Evolutionary conservation across 1,140 invertebrate species (phyloP).

Genomic region (Diabrotica undecimpunctata): DNA sequence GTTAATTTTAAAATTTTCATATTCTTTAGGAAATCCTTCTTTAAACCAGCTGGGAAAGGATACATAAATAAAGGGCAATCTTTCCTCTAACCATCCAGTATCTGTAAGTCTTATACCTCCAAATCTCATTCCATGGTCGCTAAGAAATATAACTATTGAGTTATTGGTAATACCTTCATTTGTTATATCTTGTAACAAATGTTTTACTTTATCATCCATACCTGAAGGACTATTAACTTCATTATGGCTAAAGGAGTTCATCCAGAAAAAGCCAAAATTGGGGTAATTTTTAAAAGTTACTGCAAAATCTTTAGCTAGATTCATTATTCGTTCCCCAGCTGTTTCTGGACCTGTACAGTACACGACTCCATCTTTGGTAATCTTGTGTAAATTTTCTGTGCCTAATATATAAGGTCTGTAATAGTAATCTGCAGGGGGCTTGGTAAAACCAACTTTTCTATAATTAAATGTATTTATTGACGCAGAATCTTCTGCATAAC

Average conservation of each 20-base stretch:
- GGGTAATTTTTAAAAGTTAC: slow-evolving; percentile 54
- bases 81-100: slow-evolving; percentile 78
- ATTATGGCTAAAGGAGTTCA: slow-evolving; percentile 63
- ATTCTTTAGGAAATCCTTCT: slow-evolving; percentile 53
- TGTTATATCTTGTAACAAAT: slow-evolving; percentile 50
- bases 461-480: slow-evolving; percentile 63
- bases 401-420: slow-evolving; percentile 62
- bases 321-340: slow-evolving; percentile 55
- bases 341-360: slow-evolving; percentile 55
- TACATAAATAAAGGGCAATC: slow-evolving; percentile 74
- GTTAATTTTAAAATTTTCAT: slow-evolving; percentile 61
- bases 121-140: slow-evolving; percentile 84
- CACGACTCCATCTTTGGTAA: slow-evolving; percentile 42
- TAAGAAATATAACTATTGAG: slow-evolving; percentile 65
- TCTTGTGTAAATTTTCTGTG: slow-evolving; percentile 52
- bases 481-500: slow-evolving; percentile 61
- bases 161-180: slow-evolving; percentile 51
- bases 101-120: slow-evolving; percentile 66
- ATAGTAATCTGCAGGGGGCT: slow-evolving; percentile 72
- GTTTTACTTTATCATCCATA: slow-evolving; percentile 53
- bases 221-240: slow-evolving; percentile 56
- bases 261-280: slow-evolving; percentile 69
- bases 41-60: slow-evolving; percentile 66
- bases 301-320: slow-evolving; percentile 59
- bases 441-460: slow-evolving; percentile 56